Base-by-base conservation (phyloP, 2,797 vertebrate genomes). In the Loriculus beryllinus region DNA sequence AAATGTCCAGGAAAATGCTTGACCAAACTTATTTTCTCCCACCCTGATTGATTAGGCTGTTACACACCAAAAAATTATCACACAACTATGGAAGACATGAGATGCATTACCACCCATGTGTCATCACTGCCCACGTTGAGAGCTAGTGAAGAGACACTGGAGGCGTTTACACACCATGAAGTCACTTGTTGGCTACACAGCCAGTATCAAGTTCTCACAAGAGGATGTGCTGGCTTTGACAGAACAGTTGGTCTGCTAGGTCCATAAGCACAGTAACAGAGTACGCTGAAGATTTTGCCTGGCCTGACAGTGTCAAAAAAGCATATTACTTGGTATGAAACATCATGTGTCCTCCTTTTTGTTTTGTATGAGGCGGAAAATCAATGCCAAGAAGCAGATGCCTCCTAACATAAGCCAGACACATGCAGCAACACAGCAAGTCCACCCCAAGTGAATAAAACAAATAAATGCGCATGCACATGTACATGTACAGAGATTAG, bases 381-480 rank as follows among this genome's bases (percentile, higher is more conserved):
- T 9, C 7, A 65, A 84, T 5, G 2, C 4, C 22, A 42, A 71
- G 31, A 82, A 80, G 48, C 9, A 82, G 67, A 63, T 29, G 13
- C 6, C 15, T 67, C n/a, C 39, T 64, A 54, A 72, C n/a, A 14
- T 12, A 76, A 33, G 22, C 39, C 37, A 64, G 31, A 71, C 21
- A 39, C 16, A 67, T 42, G 23, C 9, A 87, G 57, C 37, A 87
- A 82, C 14, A 78, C 7, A 63, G 35, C 8, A 86, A 54, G n/a
- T 33, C 14, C 23, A 42, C 25, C 14, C 12, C 0, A 1, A 48
- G 37, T 48, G 25, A 74, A 75, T 43, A 26, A 80, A 74, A 82
- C 16, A 70, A 26, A 74, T 37, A 23, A 11, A 47, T 1, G 4
- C 39, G 33, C 1, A 8, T 0, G 1, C 40, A 33, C 5, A 5